Evolutionary conservation across 2,113 vertebrate species (phyloP), one percentile per base, ranked within the genome.

Genomic region (Helogale parvula): DNA sequence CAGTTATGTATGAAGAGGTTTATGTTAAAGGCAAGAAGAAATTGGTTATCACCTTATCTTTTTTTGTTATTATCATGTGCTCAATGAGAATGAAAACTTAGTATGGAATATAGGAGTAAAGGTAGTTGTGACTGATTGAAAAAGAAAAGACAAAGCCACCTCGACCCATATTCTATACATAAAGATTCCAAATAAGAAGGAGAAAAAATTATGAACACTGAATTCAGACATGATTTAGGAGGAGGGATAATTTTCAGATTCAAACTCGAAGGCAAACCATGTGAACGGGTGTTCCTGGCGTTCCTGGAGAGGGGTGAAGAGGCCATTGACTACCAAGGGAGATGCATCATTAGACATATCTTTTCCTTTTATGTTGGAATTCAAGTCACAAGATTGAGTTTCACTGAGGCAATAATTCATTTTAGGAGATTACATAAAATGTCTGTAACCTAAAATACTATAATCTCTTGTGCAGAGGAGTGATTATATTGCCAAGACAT

Each of bases 381-480:
- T 25, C 8, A 68, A 97, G 65, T 98, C 97, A 94, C 65, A 86
- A 94, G 65, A 33, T 72, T 96, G 60, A 97, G 90, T 98, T 96
- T 93, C 14, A 10, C 1, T 38, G 50, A 88, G 74, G 60, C 21
- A 47, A 50, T 4, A n/a, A 0, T 3, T 97, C 85, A 60, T 96
- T 95, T 96, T n/a, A 98, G 69, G 79, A 71, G 13, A 72, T 17
- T 83, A 87, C 31, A 84, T 94, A 97, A 96, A 92, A 79, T 87
- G 63, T 74, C 41, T 89, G 84, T 92, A 74, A 71, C 45, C 35
- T 63, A 94, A 71, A 74, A 21, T 82, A 94, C 76, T 93, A n/a
- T 0, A 97, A 4, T 4, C 15, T 90, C 6, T 65, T 29, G n/a
- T 86, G 82, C 98, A 96, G 45, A 4, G 9, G 90, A 97, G 60